These are phyloP conservation scores for Idaea straminata DNA, from an alignment of 2,888 invertebrate genomes.

Conservation along the genomic window DNA sequence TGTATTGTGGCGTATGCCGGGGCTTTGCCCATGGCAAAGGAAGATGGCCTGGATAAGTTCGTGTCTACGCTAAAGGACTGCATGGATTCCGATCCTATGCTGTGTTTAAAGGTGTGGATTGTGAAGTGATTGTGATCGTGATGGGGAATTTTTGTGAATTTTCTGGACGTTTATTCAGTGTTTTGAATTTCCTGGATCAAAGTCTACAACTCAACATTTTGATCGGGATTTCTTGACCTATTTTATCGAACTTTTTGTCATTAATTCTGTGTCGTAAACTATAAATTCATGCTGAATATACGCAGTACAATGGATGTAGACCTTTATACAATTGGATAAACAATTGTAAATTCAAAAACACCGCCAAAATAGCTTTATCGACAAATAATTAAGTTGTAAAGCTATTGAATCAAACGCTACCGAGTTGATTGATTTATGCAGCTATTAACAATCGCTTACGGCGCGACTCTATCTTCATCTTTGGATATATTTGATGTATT, in stretches of 20 bases:
- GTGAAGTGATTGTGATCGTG: constrained; percentile 57
- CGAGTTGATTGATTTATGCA: background rate
- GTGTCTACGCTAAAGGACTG: constrained; percentile 82
- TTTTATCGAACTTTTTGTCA: background rate
- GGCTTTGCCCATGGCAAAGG: constrained; percentile 65
- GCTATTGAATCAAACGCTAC: background rate
- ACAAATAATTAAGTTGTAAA: constrained; percentile 19
- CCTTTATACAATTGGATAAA: background rate
- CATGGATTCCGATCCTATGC: constrained; percentile 83
- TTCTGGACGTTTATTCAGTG: constrained; percentile 6
- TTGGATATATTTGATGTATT: background rate
- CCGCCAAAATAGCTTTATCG: background rate
- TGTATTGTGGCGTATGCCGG: constrained; percentile 54
- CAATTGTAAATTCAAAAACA: background rate
- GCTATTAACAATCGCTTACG: background rate
- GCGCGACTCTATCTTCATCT: background rate
- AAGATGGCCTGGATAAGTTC: constrained; percentile 66
- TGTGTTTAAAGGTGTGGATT: constrained; percentile 87
- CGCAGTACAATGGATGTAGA: no score
- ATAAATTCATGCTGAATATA: no score
- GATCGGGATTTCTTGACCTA: constrained; percentile 12
- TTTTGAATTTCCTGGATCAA: constrained; percentile 8
- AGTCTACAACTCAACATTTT: background rate
- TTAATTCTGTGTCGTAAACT: no score
- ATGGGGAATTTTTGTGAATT: constrained; percentile 28